Base-by-base conservation (phyloP, 2,113 vertebrate genomes). In the Campylorhamphus procurvoides region DNA sequence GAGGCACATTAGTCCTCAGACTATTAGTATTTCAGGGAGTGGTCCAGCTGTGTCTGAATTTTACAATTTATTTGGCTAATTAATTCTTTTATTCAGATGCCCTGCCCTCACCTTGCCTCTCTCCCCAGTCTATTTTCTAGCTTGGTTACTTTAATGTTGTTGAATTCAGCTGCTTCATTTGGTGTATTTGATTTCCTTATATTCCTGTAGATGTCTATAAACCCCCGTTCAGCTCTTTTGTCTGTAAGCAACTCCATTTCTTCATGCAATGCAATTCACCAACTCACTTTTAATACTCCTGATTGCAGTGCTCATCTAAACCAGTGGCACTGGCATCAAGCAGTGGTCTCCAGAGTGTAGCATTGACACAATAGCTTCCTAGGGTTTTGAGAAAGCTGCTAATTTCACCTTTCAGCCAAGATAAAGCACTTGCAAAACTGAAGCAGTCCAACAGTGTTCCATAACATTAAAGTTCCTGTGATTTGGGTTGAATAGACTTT, bases 291-390 rank as follows among this genome's bases (percentile, higher is more conserved):
- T 91, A 93, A 97, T 95, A 84, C 64, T 89, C 62, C 73, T 96
- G 94, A 97, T 96, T 97, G 96, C 93, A 95, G 81, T 91, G 95
- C 79, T 97, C 93, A 84, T 97, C 91, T 95, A 92, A 94, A 84
- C 91, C 93, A 83, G 88, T 75, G 85, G 80, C 82, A 92, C 82
- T 96, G 88, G 86, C 82, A 95, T 94, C 89, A 97, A 96, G 92
- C 89, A 93, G 84, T 91, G 85, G 91, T 94, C 91, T 96, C 85
- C 93, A 96, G 95, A 84, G 27, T 85, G 87, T 90, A 95, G 90
- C 96, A 96, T 77, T 83, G 93, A 97, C 87, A 93, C 88, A 96
- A 63, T 95, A 88, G 96, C 85, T 95, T 96, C 97, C 92, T 75
- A 77, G 88, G 68, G 91, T 93, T 95, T 96, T 93, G 56, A 92